Conservation (phyloP, 2,888 invertebrate genomes). For the Thecocarcelia acutangulata region DNA sequence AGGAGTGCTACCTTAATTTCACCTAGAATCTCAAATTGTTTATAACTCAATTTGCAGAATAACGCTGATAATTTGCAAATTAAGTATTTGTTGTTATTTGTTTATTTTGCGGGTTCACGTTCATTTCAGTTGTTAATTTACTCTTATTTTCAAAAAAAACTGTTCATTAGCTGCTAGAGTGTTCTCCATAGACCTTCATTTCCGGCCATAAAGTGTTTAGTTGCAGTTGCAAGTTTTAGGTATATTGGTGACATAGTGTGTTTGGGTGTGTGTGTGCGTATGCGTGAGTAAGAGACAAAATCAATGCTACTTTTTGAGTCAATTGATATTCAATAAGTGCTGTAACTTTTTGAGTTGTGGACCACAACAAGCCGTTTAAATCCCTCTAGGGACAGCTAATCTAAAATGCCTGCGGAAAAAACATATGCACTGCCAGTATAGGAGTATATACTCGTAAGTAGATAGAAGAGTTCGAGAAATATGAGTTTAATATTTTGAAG, state of each 20-base stretch:
- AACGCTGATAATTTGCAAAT: no score
- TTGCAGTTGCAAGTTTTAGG: background rate
- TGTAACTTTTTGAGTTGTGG: slow-evolving; percentile 45
- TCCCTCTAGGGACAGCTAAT: slow-evolving; percentile 65
- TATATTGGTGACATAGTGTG: no score
- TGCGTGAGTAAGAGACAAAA: background rate
- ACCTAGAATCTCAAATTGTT: no score
- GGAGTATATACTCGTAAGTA: no score
- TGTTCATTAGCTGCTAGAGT: no score
- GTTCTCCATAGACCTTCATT: background rate
- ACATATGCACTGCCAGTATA: background rate
- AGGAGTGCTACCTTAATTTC: no score
- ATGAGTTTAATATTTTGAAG: slow-evolving; percentile 20
- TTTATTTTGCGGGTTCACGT: no score
- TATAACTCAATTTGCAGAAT: no score
- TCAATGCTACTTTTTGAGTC: slow-evolving; percentile 27
- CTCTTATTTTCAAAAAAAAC: no score
- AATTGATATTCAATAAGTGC: slow-evolving; percentile 62
- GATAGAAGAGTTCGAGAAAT: background rate
- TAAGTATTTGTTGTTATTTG: no score
- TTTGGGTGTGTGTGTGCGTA: background rate
- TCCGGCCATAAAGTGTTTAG: background rate
- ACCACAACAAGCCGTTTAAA: slow-evolving; percentile 60
- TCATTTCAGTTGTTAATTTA: background rate
- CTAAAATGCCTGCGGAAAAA: slow-evolving; percentile 38